Evolutionary conservation across 2,113 vertebrate genomes (phyloP).

Genomic region (Proteles cristata): DNA sequence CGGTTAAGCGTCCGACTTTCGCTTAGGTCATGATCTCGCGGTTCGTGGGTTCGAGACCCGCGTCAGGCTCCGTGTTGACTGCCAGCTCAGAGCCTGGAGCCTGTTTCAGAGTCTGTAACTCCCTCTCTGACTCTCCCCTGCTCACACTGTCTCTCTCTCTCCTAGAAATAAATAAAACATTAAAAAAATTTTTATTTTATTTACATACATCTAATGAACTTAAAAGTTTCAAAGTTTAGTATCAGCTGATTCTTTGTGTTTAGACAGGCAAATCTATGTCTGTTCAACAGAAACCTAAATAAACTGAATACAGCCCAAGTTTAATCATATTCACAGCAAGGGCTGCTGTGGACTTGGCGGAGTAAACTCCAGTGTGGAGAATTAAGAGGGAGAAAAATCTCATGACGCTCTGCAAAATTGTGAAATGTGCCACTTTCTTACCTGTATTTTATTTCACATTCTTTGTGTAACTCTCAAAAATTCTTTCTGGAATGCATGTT

Average conservation of each 20-base stretch:
- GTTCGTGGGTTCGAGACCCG: no score
- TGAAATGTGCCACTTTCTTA: background rate
- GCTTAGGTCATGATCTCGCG: no score
- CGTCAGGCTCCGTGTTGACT: no score
- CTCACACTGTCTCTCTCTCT: no score
- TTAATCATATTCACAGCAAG: background rate
- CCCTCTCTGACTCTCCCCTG: no score
- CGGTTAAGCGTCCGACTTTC: no score
- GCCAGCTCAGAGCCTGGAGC: no score
- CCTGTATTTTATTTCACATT: background rate
- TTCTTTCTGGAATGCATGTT: slow-evolving; percentile 36
- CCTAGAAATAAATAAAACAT: no score
- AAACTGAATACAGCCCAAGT: background rate
- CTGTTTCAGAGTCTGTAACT: no score
- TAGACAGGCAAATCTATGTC: background rate
- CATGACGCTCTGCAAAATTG: background rate
- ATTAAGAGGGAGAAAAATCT: background rate
- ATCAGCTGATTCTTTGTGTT: background rate
- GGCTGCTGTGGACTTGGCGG: background rate
- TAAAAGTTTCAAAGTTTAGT: slow-evolving; percentile 4
- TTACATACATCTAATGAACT: background rate
- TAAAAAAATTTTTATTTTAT: background rate
- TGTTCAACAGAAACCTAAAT: background rate
- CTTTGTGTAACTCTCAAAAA: slow-evolving; percentile 37
- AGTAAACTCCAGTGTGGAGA: background rate